Evolutionary conservation across 2,888 invertebrate species (phyloP), one percentile per base, ranked within the genome.

Genomic region (Drosophila bunnanda): DNA sequence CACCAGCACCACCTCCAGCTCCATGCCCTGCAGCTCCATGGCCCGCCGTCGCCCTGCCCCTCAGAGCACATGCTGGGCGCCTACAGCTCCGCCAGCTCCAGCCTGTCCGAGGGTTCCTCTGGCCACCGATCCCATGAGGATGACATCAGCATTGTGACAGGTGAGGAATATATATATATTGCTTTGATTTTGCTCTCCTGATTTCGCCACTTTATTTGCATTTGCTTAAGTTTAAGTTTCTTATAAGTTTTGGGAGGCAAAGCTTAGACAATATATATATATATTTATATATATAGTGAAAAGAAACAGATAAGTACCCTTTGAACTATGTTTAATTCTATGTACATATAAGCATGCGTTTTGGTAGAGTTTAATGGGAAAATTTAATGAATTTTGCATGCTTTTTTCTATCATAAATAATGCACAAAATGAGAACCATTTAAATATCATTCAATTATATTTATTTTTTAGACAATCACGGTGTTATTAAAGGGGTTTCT

Each of bases 61-160:
- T 96, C 97, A 90, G 96, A 96, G 92, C 94, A 97, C 80, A 89
- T 92, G 91, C 96, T 82, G 69, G 82, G 82, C 54, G 82, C 96
- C 83, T 97, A 97, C 94, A 97, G 97, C 92, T 97, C 97, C 75
- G 97, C 97, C 77, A 97, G 97, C 88, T 97, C 97, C 90, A 97
- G 97, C 93, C 94, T 97, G 90, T 96, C 96, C 90, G 96, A 96
- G 91, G 93, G 93, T 83, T 93, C 93, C 74, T 94, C 94, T 84
- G 94, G 93, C 92, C 95, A 93, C 89, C 95, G 94, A 64, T 95
- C 95, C 89, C 95, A 95, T 90, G 95, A 95, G 92, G 95, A 95
- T 91, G 95, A 96, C 91, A 97, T 96, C 93, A 96, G 96, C 94
- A 96, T 96, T 92, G 95, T 96, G 89, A 97, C 97, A 96, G 97